Evolutionary conservation across 2,797 vertebrate species (phyloP).

Genomic region (Selene dorsalis): DNA sequence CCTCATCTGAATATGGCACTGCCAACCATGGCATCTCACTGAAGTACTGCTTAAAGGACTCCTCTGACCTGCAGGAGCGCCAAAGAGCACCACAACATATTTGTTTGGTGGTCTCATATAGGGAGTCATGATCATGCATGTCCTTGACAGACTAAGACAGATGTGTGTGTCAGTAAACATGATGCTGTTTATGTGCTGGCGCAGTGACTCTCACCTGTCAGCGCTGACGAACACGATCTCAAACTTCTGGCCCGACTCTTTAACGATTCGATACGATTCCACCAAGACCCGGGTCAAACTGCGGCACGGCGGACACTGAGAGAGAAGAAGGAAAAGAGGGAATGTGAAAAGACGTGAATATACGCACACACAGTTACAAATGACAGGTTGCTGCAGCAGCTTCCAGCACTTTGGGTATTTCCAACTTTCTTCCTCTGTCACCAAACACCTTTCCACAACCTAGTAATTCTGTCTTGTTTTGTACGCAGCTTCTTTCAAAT

Average conservation of each 20-base stretch:
- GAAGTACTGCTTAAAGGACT: slow-evolving; percentile 99
- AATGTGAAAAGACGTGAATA: not conserved
- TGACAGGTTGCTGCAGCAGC: slow-evolving; percentile 1
- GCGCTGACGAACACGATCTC: slow-evolving; percentile 98
- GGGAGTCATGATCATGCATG: not conserved
- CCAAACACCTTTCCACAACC: slow-evolving; percentile 41
- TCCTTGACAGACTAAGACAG: not conserved
- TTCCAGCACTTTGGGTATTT: slow-evolving; percentile 29
- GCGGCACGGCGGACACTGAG: slow-evolving; percentile 95
- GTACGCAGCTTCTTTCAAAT: slow-evolving; percentile 36
- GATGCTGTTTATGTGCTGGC: not conserved
- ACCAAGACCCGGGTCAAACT: slow-evolving; percentile 95
- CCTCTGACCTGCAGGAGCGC: slow-evolving; percentile 89
- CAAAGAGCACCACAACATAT: not conserved
- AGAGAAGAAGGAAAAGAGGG: not conserved
- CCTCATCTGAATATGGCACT: slow-evolving; percentile 93
- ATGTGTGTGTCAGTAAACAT: not conserved
- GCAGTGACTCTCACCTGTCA: slow-evolving; percentile 88
- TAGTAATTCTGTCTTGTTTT: slow-evolving; percentile 49
- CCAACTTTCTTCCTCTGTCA: not conserved
- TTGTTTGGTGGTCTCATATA: not conserved
- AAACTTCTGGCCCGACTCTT: slow-evolving; percentile 96
- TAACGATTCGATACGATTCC: slow-evolving; percentile 94
- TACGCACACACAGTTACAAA: not conserved
- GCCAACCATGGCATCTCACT: slow-evolving; percentile 99